Evolutionary conservation across 1,140 invertebrate species (phyloP), one percentile per base, ranked within the genome.

Genomic region (Polypedilum pembai): DNA sequence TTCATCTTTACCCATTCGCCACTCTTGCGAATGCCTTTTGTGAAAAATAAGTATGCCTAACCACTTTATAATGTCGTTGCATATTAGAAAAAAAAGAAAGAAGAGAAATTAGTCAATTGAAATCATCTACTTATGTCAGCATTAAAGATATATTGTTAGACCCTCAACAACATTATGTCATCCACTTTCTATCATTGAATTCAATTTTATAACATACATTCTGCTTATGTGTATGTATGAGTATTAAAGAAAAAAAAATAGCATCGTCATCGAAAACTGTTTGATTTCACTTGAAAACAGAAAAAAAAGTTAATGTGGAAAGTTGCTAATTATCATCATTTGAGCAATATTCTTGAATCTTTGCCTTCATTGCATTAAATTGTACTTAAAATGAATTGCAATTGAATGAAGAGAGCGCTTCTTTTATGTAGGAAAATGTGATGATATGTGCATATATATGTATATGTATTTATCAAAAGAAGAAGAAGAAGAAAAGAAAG

Each of bases 91-190:
- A 18, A 69, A 7, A 69, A 10, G 20, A 20, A 10, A 21, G 17
- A 20, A 20, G 17, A 69, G 17, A 69, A 69, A 69, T 69, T 69
- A 69, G 65, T 69, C 20, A 18, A 69, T 69, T 69, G 20, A 69
- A 69, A 69, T 69, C 65, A 69, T 69, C 65, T 21, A 69, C 65
- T 69, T 69, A 69, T 69, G 65, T 69, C 65, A 69, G 65, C 65
- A 69, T 20, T 69, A 69, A 69, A 18, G 7, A 69, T 18, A 69
- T 56, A 56, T 56, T n/a, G 12, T 56, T 56, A 56, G 45, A 56
- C 45, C 45, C 45, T 56, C n/a, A n/a, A 56, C 24, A 56, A 56
- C 45, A 56, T 56, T 56, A 56, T 56, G 12, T 15, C 45, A 56
- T 56, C 45, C 10, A 56, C 8, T 56, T n/a, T n/a, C 12, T 56